A percentile compares a stretch with the other conserved stretches of the same genome.
These are phyloP conservation scores for Pangasius krempfi DNA, from an alignment of 2,797 vertebrate genomes.

Conservation along the genomic window DNA sequence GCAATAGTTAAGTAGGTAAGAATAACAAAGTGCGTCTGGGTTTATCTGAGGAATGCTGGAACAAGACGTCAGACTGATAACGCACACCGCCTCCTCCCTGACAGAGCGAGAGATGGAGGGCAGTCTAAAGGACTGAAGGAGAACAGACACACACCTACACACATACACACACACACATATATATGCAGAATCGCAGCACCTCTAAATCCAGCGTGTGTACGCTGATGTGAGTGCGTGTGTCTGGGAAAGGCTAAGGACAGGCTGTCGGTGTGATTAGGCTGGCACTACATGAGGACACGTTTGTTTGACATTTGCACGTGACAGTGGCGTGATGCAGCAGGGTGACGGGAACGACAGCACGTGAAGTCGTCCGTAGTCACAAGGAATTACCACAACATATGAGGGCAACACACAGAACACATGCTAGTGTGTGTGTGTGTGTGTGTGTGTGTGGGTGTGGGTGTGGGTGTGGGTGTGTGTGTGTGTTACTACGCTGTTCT, in stretches of 20 bases:
- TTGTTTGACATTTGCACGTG: conserved; percentile 86
- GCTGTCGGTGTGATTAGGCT: conserved; percentile 83
- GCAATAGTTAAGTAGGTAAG: conserved; percentile 72
- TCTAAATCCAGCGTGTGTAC: conserved; percentile 35
- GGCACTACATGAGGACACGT: conserved; percentile 84
- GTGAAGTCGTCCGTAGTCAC: conserved; percentile 76
- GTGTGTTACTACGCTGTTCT: neutral
- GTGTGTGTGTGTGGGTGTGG: neutral
- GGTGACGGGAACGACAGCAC: conserved; percentile 50
- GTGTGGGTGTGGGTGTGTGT: neutral
- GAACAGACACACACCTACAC: conserved; percentile 47
- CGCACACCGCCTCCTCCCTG: conserved; percentile 53
- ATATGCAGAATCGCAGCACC: neutral
- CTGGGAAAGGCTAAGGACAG: conserved; percentile 80
- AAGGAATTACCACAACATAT: conserved; percentile 76
- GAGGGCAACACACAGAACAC: conserved; percentile 58
- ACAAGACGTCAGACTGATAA: conserved; percentile 72
- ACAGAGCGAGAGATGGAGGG: neutral
- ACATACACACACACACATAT: conserved; percentile 30
- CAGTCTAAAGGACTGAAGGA: conserved; percentile 23
- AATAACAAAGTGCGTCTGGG: conserved; percentile 75
- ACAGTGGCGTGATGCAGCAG: conserved; percentile 75
- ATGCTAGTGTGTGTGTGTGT: neutral
- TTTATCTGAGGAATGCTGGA: conserved; percentile 78
- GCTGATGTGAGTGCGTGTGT: conserved; percentile 42